phyloP scores from a whole-genome alignment of 2,113 vertebrate genomes.

The Strix aluco region DNA sequence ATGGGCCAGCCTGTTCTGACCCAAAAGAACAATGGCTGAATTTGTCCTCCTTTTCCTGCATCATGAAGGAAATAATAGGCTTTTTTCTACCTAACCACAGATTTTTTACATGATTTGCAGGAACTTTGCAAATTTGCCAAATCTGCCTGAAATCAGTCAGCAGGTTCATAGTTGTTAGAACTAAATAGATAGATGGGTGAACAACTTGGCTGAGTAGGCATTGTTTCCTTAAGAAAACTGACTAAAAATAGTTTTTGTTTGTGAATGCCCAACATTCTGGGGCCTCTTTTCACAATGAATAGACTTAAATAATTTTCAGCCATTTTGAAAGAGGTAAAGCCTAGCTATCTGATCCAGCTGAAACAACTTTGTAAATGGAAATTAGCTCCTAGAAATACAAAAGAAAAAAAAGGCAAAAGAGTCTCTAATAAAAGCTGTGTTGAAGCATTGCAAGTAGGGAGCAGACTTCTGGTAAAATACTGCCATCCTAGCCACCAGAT shows the following conservation, averaged over 20 bases:
- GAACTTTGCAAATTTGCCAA: background rate
- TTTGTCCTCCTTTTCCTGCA: background rate
- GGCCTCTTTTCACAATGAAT: background rate
- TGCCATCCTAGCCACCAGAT: background rate
- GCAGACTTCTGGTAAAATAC: background rate
- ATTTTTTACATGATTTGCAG: background rate
- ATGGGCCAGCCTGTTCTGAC: background rate
- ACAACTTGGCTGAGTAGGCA: background rate
- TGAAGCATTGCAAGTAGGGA: background rate
- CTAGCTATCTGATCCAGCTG: background rate
- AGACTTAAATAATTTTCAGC: background rate
- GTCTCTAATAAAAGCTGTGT: background rate
- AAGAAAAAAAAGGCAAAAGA: background rate
- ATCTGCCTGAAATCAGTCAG: background rate
- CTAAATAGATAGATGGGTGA: background rate
- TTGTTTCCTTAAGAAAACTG: background rate
- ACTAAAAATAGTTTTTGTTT: background rate
- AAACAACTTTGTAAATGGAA: conserved; percentile 22
- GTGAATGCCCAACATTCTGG: background rate
- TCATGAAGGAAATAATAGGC: background rate
- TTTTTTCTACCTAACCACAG: background rate
- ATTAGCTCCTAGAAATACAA: background rate
- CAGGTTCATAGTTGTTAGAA: background rate
- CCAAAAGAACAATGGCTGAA: background rate
- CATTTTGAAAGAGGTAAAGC: conserved; percentile 10